Base-by-base conservation (phyloP, 2,113 vertebrate genomes). In the Xenopus laevis region DNA sequence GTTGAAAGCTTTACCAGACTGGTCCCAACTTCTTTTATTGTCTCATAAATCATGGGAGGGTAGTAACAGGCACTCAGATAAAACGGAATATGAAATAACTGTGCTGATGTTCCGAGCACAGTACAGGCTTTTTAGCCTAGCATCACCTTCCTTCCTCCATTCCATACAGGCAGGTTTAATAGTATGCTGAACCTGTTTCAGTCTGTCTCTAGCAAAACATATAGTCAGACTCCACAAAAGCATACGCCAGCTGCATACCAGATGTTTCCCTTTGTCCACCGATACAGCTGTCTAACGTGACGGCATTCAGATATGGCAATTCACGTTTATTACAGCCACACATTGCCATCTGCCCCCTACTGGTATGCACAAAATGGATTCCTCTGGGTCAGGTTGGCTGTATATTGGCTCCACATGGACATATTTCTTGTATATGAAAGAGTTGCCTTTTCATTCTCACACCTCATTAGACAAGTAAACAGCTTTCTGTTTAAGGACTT, bases 391-490 rank as follows among this genome's bases (percentile, higher is more conserved):
- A 13, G 47, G 12, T 12, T 50, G 47, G 53, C 15, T 17, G 30
- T n/a, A n/a, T n/a, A 16, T 15, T 27, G 3, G 33, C 33, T 23
- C 55, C 18, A 50, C 2, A 40, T 33, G 10, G 50, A 40, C 47
- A 64, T 40, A 27, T 27, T 27, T 27, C 30, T 17, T 7, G 18
- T 69, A 55, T 47, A 68, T 27, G 11, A 44, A 11, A 65, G 45
- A 69, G 58, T 30, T 21, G 55, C 18, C 27, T 61, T 67, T 7
- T 13, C 30, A 33, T 33, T 30, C 60, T 76, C 66, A 55, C 73
- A 76, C 73, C 66, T 76, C 73, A 76, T 76, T 76, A 76, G 18
- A 40, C 63, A 69, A 47, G 45, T 62, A 76, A 62, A 69, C 33
- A 76, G 46, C 10, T 13, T 13, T 27, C 65, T 45, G 46, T 23